Base-by-base conservation (phyloP, 2,888 invertebrate genomes). In the Mesopsocus fuscifrons region DNA sequence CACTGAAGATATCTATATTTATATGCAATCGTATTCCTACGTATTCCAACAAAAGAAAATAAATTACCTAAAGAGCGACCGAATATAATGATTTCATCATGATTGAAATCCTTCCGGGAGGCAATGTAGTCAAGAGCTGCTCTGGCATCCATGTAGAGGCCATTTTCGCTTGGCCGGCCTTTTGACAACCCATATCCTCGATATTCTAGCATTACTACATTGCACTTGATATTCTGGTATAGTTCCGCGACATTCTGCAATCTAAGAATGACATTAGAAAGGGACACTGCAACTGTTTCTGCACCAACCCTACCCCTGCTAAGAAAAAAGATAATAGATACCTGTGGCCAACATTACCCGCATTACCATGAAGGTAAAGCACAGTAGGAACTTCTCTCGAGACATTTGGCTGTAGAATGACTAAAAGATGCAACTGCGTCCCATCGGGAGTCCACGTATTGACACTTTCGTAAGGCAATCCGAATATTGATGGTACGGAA, bases 341-440 rank as follows among this genome's bases (percentile, higher is more conserved):
- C 77, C 82, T 76, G 58, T 94, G 92, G 0, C 94, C 94, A 72
- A 94, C 87, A 59, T 94, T 95, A 11, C 94, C 94, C 42, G 94
- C 94, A 71, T 94, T 95, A 4, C 94, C 94, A 66, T 95, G 94
- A 49, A 94, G 77, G 62, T 84, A 91, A 41, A 94, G 64, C 55
- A 94, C 66, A 8, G 92, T 92, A 0, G 88, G 85, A 42, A 72
- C 74, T 53, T 71, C 68, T 50, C 72, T 71, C 51, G 72, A 72
- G 35, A 72, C 71, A 46, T 69, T 68, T 2, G 72, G 65, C 58
- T 87, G 87, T 52, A 76, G 72, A 47, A 88, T 77, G 54, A 85
- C 76, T 57, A 80, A 87, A 61, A 82, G 74, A 53, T 88, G 85
- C 41, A 88, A 65, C 53, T 74, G 72, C 3, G 76, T 71, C 18